Percentiles rank a stretch among this genome's conserved stretches.
These are phyloP conservation scores for Ennomos fuscantarius DNA, from an alignment of 2,888 invertebrate species.

Conservation along the genomic window DNA sequence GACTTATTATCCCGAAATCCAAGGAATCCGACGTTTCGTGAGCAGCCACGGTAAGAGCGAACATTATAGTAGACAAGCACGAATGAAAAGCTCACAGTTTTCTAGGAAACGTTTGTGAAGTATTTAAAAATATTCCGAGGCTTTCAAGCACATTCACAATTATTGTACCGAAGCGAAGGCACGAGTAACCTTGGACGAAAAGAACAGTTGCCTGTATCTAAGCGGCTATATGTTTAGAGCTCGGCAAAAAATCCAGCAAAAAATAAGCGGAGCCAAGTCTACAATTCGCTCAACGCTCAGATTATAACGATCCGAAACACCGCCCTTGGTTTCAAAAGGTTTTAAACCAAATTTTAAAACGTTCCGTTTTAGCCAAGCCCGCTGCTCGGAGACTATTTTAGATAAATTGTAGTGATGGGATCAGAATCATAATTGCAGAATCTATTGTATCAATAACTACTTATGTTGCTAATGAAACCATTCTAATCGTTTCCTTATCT, in stretches of 20 bases:
- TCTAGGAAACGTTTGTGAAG: slow-evolving; percentile 64
- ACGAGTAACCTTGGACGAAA: slow-evolving; percentile 72
- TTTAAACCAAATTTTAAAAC: slow-evolving; percentile 54
- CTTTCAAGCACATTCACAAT: slow-evolving; percentile 37
- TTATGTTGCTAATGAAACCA: slow-evolving; percentile 67
- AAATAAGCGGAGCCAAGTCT: slow-evolving; percentile 64
- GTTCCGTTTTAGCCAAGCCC: slow-evolving; percentile 45
- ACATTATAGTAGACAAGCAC: slow-evolving; percentile 71
- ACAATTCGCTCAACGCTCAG: slow-evolving; percentile 65
- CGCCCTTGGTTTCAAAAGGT: slow-evolving; percentile 70
- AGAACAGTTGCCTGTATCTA: slow-evolving; percentile 68
- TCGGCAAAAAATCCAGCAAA: slow-evolving; percentile 72
- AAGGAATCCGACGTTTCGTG: slow-evolving; percentile 67
- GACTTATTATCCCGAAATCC: slow-evolving; percentile 42
- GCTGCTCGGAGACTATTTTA: slow-evolving; percentile 37
- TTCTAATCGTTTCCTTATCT: slow-evolving; percentile 68
- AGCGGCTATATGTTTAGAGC: slow-evolving; percentile 58
- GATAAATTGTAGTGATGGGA: slow-evolving; percentile 57
- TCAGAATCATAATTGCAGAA: slow-evolving; percentile 62
- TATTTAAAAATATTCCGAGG: slow-evolving; percentile 51
- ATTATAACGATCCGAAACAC: slow-evolving; percentile 75
- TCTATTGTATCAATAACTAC: slow-evolving; percentile 61
- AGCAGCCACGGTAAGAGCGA: slow-evolving; percentile 65
- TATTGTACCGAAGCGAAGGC: slow-evolving; percentile 38
- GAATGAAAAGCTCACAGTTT: slow-evolving; percentile 68